Evolutionary conservation across 2,797 vertebrate species (phyloP).

Genomic region (Decapterus maruadsi): DNA sequence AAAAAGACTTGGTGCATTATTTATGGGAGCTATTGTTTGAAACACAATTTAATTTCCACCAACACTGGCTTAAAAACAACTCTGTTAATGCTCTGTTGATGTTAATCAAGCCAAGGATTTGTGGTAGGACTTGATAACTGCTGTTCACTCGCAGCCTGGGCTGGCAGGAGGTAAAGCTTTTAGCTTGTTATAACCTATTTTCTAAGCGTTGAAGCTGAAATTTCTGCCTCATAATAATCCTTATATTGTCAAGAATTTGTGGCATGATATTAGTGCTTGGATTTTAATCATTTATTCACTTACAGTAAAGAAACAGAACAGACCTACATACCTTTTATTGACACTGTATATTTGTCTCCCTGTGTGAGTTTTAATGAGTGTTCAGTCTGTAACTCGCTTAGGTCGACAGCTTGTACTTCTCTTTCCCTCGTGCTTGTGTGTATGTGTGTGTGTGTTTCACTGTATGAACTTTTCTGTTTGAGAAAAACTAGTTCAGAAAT

Average conservation of each 20-base stretch:
- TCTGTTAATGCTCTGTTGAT: background rate
- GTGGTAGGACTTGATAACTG: background rate
- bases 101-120: no score
- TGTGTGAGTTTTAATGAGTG: conserved; percentile 14
- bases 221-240: background rate
- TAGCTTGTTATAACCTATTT: background rate
- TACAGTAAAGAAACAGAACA: background rate
- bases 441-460: conserved; percentile 14
- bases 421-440: background rate
- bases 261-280: background rate
- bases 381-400: conserved; percentile 7
- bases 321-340: background rate
- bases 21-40: background rate
- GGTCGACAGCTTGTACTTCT: conserved; percentile 36
- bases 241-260: background rate
- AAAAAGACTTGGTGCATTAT: background rate
- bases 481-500: conserved; percentile 63
- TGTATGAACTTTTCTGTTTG: conserved; percentile 54
- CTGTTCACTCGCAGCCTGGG: background rate
- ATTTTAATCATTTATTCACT: conserved; percentile 1
- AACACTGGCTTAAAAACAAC: background rate
- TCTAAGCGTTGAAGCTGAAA: background rate
- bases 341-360: background rate
- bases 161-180: background rate
- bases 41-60: background rate